These are phyloP conservation scores for Drosophila lacicola DNA, from an alignment of 2,888 invertebrate genomes.

Conservation along the genomic window DNA sequence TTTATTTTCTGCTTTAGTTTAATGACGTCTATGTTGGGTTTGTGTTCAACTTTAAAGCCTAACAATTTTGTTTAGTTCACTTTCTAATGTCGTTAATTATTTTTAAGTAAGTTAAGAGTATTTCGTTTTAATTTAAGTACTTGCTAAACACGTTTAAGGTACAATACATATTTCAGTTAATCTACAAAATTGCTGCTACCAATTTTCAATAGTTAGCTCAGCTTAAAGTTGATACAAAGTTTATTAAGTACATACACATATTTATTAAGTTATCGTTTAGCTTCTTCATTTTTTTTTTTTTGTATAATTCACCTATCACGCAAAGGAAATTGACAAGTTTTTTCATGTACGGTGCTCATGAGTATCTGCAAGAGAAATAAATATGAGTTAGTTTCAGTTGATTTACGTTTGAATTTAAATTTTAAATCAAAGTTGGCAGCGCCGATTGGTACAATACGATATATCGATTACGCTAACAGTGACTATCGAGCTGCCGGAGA, in stretches of 20 bases:
- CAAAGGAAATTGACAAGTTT: slow-evolving; percentile 85
- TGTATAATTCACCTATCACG: slow-evolving; percentile 85
- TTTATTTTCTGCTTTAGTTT: slow-evolving; percentile 14
- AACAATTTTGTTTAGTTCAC: slow-evolving; percentile 69
- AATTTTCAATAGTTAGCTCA: slow-evolving; percentile 70
- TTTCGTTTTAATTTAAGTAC: slow-evolving; percentile 68
- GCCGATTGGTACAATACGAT: neutral
- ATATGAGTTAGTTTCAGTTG: neutral
- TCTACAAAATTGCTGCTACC: slow-evolving; percentile 79
- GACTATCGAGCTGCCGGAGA: slow-evolving; percentile 11
- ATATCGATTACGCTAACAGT: slow-evolving; percentile 10
- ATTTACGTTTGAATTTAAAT: slow-evolving; percentile 1
- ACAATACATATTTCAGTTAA: slow-evolving; percentile 78
- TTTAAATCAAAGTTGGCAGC: neutral
- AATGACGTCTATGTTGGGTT: slow-evolving; percentile 55
- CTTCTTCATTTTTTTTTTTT: slow-evolving; percentile 43
- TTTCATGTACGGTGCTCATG: slow-evolving; percentile 91
- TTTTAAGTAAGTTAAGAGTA: slow-evolving; percentile 65
- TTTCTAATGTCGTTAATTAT: slow-evolving; percentile 57
- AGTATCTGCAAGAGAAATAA: slow-evolving; percentile 87
- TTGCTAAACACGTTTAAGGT: slow-evolving; percentile 78
- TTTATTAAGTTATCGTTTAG: slow-evolving; percentile 58
- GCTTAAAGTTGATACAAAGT: slow-evolving; percentile 81
- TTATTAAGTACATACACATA: slow-evolving; percentile 67
- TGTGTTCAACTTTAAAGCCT: slow-evolving; percentile 74